Conservation (phyloP, 2,113 vertebrate species). For the Nesogale talazaci region DNA sequence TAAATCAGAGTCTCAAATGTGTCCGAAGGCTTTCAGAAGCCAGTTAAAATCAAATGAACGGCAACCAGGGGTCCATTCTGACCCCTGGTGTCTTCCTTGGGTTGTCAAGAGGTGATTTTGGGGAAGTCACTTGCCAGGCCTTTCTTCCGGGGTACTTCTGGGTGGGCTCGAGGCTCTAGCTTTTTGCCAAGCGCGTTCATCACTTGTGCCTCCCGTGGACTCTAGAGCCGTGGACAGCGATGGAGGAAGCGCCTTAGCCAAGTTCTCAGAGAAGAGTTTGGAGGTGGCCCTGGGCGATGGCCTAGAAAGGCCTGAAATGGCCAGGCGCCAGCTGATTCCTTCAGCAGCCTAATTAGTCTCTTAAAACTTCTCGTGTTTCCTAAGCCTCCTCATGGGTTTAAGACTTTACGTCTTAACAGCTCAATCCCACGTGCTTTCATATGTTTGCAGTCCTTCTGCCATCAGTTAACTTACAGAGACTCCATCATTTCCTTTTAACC, state of each 20-base stretch:
- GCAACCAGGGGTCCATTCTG: not conserved
- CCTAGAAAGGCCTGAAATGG: not conserved
- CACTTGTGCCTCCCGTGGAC: not conserved
- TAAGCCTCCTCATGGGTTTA: not conserved
- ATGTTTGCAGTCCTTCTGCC: not conserved
- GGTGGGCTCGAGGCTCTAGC: not conserved
- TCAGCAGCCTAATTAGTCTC: not conserved
- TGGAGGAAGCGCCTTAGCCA: not conserved
- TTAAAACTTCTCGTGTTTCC: not conserved
- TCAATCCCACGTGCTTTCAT: not conserved
- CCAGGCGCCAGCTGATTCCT: not conserved
- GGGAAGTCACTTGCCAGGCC: not conserved
- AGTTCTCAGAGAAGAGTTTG: not conserved
- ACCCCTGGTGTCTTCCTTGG: not conserved
- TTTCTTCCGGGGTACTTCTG: not conserved
- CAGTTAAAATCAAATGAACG: not conserved
- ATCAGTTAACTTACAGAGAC: conserved; percentile 4
- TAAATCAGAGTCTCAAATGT: not conserved
- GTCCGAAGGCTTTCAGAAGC: not conserved
- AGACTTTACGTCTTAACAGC: not conserved
- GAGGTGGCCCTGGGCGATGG: not conserved
- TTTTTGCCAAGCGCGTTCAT: not conserved
- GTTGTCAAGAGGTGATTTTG: not conserved
- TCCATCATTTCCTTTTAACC: not conserved
- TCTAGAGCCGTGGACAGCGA: not conserved